Evolutionary conservation across 1,140 invertebrate species (phyloP).

Genomic region (Philotrypesis tridentata): DNA sequence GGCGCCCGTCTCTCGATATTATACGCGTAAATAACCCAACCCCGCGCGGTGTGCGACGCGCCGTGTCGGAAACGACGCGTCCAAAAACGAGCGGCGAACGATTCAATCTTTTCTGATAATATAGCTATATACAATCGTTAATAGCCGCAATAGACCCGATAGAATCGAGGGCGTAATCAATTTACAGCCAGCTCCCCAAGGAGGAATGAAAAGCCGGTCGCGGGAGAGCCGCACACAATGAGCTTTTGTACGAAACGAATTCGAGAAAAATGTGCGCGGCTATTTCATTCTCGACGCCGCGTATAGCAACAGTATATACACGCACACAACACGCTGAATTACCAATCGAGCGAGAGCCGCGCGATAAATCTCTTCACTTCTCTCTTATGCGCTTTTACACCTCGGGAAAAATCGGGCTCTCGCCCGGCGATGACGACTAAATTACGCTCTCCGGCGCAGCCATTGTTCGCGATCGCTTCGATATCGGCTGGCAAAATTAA

Average conservation of each 20-base stretch:
- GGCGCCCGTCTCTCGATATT: too few relatives aligned
- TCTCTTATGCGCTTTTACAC: background rate
- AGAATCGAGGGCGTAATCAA: background rate
- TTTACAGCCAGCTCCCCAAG: background rate
- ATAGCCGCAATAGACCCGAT: background rate
- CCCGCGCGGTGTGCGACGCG: too few relatives aligned
- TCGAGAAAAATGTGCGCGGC: background rate
- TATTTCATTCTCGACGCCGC: background rate
- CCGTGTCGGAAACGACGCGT: too few relatives aligned
- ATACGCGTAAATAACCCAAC: too few relatives aligned
- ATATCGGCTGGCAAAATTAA: constrained; percentile 4
- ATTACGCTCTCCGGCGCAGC: constrained; percentile 9
- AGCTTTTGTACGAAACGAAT: too few relatives aligned
- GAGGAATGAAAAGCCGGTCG: background rate
- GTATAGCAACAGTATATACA: background rate
- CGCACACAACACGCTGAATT: background rate
- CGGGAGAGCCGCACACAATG: too few relatives aligned
- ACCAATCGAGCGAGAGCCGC: background rate
- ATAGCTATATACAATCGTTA: background rate
- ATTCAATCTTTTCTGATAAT: too few relatives aligned
- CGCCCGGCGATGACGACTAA: constrained; percentile 21
- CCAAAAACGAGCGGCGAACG: background rate
- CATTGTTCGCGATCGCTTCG: background rate
- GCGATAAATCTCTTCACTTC: background rate
- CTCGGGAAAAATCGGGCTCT: background rate